Base-by-base conservation (phyloP, 2,888 invertebrate genomes). In the Mechanitis messenoides region DNA sequence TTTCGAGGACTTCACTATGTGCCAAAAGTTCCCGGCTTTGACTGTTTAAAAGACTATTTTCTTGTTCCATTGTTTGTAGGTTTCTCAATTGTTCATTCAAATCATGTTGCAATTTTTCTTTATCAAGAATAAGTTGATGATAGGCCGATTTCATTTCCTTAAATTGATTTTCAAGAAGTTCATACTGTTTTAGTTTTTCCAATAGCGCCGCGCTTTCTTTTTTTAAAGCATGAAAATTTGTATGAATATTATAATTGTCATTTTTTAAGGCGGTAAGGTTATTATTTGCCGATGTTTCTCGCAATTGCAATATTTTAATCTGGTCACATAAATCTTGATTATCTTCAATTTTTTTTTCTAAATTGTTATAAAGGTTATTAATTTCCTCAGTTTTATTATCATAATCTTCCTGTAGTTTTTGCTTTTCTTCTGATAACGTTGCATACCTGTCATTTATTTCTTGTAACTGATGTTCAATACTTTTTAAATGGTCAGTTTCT, bases 1-100 rank as follows among this genome's bases (percentile, higher is more conserved):
- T 77, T 71, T 88, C 84, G 63, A 89, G 74, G 59, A 77, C 75
- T 70, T 83, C 77, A 63, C 72, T 84, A 42, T 83, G 77, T 35
- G 65, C 58, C 31, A 81, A 59, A 65, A 85, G 71, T 58, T 76
- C 71, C 66, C 75, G 69, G 68, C 72, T 83, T 64, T 80, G 75
- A 59, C 66, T 71, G 35, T 76, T 70, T 56, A 87, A 72, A 56
- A 78, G 72, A 35, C 46, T 58, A 59, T 84, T 86, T 69, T 85
- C 78, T 56, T 69, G 62, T 68, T 83, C 70, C 5, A 81, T 62
- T 62, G 66, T 74, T 62, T 72, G 74, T 3, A 81, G 63, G 59
- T 78, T 70, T 47, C 60, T 54, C 38, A 72, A 54, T 68, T 82
- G 75, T 3, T 42, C 64, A 53, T 75, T 68, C 42, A 86, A 68